phyloP scores from a whole-genome alignment of 2,888 invertebrate species.

The Aphrophora alni region DNA sequence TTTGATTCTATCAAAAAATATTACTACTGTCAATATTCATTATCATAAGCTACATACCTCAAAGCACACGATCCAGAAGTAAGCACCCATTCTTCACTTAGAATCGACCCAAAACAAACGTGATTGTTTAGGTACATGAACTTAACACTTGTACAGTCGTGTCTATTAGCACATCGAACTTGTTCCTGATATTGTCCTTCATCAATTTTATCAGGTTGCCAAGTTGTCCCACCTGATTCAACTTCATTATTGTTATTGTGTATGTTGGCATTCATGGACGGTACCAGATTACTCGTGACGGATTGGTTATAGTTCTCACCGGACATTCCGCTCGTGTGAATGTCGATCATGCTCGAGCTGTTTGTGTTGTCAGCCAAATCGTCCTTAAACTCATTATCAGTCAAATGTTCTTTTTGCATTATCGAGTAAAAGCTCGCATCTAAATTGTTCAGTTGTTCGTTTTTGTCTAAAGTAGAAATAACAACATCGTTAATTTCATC shows the following conservation, averaged over 20 bases:
- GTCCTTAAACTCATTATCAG: not conserved
- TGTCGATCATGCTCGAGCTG: not conserved
- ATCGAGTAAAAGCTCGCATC: not conserved
- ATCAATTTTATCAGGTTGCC: conserved; percentile 49
- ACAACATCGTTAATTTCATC: conserved; percentile 16
- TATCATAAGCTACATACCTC: conserved; percentile 48
- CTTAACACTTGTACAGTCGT: conserved; percentile 42
- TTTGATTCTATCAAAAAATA: too few species aligned
- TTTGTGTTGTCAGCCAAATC: not conserved
- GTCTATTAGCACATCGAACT: not conserved
- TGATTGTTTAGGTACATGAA: conserved; percentile 44
- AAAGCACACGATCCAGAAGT: conserved; percentile 53
- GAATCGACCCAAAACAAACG: conserved; percentile 50
- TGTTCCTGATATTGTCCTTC: not conserved
- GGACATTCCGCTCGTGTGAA: not conserved
- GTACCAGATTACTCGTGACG: not conserved
- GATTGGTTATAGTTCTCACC: not conserved
- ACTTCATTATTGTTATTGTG: not conserved
- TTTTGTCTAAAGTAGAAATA: not conserved
- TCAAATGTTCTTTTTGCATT: not conserved
- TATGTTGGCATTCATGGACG: not conserved
- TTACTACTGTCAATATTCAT: too few species aligned
- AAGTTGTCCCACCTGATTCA: not conserved
- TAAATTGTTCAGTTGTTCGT: not conserved
- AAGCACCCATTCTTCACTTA: conserved; percentile 51